Evolutionary conservation across 2,113 vertebrate genomes (phyloP).

Genomic region (Anhinga rufa): DNA sequence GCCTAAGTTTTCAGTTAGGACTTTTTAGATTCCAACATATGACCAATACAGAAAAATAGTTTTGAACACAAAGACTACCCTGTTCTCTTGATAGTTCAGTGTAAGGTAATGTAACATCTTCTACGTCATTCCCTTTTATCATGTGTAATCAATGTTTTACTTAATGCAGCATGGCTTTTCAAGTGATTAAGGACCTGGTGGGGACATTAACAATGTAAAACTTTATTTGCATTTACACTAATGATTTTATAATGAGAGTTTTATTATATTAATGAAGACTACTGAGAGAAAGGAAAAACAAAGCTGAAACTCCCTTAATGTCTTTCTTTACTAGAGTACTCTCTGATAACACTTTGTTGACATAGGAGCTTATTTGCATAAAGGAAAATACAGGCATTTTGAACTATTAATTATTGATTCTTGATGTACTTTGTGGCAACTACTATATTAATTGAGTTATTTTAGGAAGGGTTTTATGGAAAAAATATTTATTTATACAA

Average conservation of each 20-base stretch:
- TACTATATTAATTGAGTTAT: conserved; percentile 32
- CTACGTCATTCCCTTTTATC: conserved; percentile 35
- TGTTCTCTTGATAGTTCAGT: neutral
- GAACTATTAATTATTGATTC: conserved; percentile 38
- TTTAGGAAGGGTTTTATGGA: neutral
- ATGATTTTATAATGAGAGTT: conserved; percentile 73
- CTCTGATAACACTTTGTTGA: conserved; percentile 50
- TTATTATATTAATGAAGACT: conserved; percentile 75
- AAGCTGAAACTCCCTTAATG: conserved; percentile 37
- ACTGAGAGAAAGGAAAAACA: conserved; percentile 34
- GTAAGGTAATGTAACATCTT: neutral
- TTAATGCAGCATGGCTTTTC: conserved; percentile 68
- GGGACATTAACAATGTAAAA: conserved; percentile 67
- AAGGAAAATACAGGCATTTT: conserved; percentile 33
- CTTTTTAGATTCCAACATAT: neutral
- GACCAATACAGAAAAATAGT: neutral
- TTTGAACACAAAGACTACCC: neutral
- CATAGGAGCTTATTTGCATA: conserved; percentile 51
- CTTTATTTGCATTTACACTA: conserved; percentile 73
- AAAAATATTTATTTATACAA: neutral
- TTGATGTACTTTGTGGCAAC: conserved; percentile 24
- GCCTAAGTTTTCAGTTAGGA: neutral
- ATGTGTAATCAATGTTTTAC: conserved; percentile 51
- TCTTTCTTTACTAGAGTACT: conserved; percentile 23
- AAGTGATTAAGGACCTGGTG: conserved; percentile 61